Evolutionary conservation across 2,888 invertebrate genomes (phyloP), one percentile per base, ranked within the genome.

Genomic region (Muscina levida): DNA sequence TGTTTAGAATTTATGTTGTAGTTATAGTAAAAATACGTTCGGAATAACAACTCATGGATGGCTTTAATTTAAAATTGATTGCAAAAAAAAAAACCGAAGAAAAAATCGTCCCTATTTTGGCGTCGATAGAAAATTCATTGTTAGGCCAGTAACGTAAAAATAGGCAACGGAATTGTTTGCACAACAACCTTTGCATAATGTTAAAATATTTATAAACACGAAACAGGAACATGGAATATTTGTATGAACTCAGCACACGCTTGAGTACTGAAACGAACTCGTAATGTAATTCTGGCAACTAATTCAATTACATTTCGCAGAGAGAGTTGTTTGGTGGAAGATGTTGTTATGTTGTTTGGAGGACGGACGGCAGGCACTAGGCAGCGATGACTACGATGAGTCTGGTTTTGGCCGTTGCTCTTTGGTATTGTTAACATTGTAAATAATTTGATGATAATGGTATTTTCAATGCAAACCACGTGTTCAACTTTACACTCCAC

Each of bases 51-150:
- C n/a, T 24, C 15, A 6, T 44, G 26, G 24, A 59, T 44, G 37
- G 57, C 72, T 72, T 72, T 77, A 72, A 72, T 72, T 77, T 72
- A 67, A 77, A 77, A 77, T 77, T 72, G 72, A 72, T 77, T 72
- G 77, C 37, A 19, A 67, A 66, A n/a, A n/a, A n/a, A n/a, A n/a
- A n/a, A n/a, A n/a, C n/a, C n/a, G n/a, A n/a, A n/a, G n/a, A n/a
- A n/a, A n/a, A 42, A 48, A 48, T 42, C 44, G 22, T 42, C 62
- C 62, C 62, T 62, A 59, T 62, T 62, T 31, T 42, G 19, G 22
- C 19, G 31, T 15, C 46, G 26, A 44, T 42, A 39, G 44, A 4
- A 37, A 39, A 57, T 26, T 77, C 57, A 77, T 77, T 77, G 72
- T 72, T 67, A 72, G 72, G 57, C 66, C 39, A 66, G 39, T 13